Percentiles rank a stretch among this genome's conserved stretches.
Conservation (phyloP, 23 tunicate genomes). For the Halocynthia roretzi region DNA sequence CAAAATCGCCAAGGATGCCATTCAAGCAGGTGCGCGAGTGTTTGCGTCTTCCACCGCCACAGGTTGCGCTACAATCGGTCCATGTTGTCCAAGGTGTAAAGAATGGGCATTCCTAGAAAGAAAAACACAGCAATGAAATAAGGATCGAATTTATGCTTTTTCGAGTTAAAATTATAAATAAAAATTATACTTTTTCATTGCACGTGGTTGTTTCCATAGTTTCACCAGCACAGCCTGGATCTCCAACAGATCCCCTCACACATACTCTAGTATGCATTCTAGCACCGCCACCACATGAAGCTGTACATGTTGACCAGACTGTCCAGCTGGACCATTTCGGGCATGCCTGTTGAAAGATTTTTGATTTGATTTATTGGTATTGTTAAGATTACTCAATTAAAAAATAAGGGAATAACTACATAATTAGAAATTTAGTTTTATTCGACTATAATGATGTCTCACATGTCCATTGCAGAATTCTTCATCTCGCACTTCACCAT, state of each 20-base stretch:
- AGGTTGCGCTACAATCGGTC: conserved; percentile 14
- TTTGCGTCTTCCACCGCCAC: not conserved
- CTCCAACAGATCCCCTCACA: conserved; percentile 8
- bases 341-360: conserved; percentile 15
- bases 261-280: conserved; percentile 6
- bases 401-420: not conserved
- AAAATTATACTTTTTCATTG: no score
- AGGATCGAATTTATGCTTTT: not conserved
- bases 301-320: conserved; percentile 7
- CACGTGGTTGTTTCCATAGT: no score
- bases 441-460: conserved; percentile 5
- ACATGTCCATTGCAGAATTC: conserved; percentile 70
- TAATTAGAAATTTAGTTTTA: not conserved
- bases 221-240: conserved; percentile 15
- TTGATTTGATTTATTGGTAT: not conserved
- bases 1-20: conserved; percentile 17
- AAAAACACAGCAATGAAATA: not conserved
- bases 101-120: not conserved
- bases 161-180: no score
- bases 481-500: conserved; percentile 43
- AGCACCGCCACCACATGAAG: conserved; percentile 11
- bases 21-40: conserved; percentile 27
- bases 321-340: conserved; percentile 24
- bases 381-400: not conserved
- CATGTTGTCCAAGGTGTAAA: conserved; percentile 5